Conservation (phyloP, 1,140 invertebrate genomes). For the Heliconius eleuchia region DNA sequence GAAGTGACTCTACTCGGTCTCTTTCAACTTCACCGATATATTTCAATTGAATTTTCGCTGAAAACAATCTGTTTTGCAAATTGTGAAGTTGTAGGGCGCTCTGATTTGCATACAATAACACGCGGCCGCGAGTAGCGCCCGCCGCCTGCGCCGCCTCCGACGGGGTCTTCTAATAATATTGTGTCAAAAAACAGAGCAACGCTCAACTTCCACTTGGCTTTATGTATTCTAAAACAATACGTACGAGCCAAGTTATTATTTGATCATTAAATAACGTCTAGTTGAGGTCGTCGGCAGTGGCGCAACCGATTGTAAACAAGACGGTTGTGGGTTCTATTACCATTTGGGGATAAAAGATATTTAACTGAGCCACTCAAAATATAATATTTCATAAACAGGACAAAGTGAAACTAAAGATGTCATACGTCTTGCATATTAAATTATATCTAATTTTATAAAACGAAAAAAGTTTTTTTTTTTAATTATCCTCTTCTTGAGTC, state of each 20-base stretch:
- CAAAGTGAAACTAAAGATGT: too few species aligned
- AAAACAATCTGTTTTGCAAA: constrained; percentile 70
- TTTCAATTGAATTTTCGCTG: constrained; percentile 49
- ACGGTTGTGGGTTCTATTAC: too few species aligned
- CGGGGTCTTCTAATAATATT: constrained; percentile 20
- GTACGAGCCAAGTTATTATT: not conserved
- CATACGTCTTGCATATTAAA: too few species aligned
- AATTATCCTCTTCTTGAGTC: not conserved
- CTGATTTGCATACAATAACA: constrained; percentile 63
- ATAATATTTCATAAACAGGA: too few species aligned
- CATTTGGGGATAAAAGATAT: too few species aligned
- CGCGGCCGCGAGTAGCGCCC: constrained; percentile 7
- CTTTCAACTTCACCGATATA: constrained; percentile 15
- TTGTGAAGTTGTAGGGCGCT: constrained; percentile 53
- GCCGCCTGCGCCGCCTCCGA: not conserved
- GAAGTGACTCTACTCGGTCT: not conserved
- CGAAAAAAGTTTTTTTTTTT: too few species aligned
- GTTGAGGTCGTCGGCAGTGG: too few species aligned
- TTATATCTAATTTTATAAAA: too few species aligned
- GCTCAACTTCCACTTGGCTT: not conserved
- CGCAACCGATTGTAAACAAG: too few species aligned
- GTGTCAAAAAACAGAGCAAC: constrained; percentile 10
- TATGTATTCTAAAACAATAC: not conserved
- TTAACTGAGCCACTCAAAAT: too few species aligned
- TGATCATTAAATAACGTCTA: not conserved